phyloP scores from a whole-genome alignment of 2,888 invertebrate genomes.

The Drosophila dives region DNA sequence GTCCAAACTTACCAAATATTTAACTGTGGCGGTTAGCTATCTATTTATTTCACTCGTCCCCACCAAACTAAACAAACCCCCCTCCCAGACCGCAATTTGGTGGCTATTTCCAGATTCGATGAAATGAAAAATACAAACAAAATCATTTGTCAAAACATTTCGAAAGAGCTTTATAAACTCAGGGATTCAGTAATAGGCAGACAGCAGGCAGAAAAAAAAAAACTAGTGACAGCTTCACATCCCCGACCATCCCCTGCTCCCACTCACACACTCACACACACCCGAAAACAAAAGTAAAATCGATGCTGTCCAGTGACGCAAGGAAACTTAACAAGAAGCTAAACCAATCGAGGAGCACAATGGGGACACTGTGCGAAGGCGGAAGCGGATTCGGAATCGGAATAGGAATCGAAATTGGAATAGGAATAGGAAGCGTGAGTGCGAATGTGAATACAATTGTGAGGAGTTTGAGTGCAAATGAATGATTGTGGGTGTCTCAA shows the following conservation, averaged over 20 bases:
- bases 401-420: slow-evolving; percentile 50
- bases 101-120: slow-evolving; percentile 66
- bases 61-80: not conserved
- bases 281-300: slow-evolving; percentile 34
- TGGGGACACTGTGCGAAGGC: slow-evolving; percentile 53
- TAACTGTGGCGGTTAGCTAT: slow-evolving; percentile 48
- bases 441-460: not conserved
- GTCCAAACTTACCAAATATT: slow-evolving; percentile 60
- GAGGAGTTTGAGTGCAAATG: slow-evolving; percentile 20
- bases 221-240: not conserved
- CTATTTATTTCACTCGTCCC: slow-evolving; percentile 27
- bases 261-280: not conserved
- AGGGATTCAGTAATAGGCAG: slow-evolving; percentile 33
- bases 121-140: slow-evolving; percentile 82
- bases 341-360: slow-evolving; percentile 49
- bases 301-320: slow-evolving; percentile 61
- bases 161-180: slow-evolving; percentile 72
- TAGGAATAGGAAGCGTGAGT: slow-evolving; percentile 35
- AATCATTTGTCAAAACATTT: slow-evolving; percentile 82
- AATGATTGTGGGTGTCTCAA: slow-evolving; percentile 18
- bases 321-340: slow-evolving; percentile 43
- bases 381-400: slow-evolving; percentile 65
- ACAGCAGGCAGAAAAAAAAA: not conserved
- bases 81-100: slow-evolving; percentile 59
- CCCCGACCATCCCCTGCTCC: not conserved